These are phyloP conservation scores for Acanthurus leucopareius DNA, from an alignment of 2,797 vertebrate genomes.

Conservation along the genomic window DNA sequence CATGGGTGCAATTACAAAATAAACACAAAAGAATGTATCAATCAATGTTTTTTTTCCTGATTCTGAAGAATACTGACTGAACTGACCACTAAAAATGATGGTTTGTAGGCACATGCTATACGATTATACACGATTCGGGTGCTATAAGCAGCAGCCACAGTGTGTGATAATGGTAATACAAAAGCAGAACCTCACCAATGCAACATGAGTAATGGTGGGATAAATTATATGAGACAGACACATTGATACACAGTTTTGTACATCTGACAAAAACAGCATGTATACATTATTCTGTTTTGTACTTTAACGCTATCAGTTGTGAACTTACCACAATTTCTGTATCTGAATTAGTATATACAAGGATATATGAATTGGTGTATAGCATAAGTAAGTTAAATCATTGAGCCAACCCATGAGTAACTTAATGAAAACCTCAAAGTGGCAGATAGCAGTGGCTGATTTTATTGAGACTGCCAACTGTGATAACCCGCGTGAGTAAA, in stretches of 20 bases:
- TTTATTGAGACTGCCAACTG: slow-evolving; percentile 14
- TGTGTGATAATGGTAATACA: no score
- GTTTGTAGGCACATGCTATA: background rate
- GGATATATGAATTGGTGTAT: background rate
- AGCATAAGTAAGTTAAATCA: background rate
- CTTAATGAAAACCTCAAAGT: background rate
- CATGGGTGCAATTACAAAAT: background rate
- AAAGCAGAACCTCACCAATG: background rate
- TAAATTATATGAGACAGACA: background rate
- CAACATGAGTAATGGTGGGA: background rate
- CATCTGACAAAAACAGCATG: background rate
- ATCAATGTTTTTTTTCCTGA: background rate
- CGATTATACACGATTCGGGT: background rate
- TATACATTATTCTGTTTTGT: background rate
- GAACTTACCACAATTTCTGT: background rate
- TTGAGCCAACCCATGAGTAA: background rate
- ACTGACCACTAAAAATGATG: background rate
- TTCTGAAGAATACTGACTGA: background rate
- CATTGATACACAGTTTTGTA: background rate
- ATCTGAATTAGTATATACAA: background rate
- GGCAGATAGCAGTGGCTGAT: background rate
- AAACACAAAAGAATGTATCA: background rate
- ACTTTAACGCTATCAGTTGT: background rate
- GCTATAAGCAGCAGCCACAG: background rate
- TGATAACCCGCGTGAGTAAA: slow-evolving; percentile 15